These are phyloP conservation scores for Thaleichthys pacificus DNA, from an alignment of 2,797 vertebrate genomes.

Conservation along the genomic window DNA sequence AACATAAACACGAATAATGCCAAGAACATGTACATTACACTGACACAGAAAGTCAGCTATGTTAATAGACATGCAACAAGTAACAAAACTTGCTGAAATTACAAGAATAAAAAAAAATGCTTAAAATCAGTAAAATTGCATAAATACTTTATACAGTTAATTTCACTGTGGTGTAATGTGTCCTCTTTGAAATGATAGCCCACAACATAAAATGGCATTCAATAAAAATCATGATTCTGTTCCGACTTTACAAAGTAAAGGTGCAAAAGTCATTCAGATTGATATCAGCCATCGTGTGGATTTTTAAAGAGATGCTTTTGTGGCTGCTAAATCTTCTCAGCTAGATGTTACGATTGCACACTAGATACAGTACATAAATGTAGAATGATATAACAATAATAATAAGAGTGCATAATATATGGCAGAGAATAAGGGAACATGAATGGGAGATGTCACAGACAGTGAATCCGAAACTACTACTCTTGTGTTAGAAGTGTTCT, in stretches of 20 bases:
- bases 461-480: conserved; percentile 33
- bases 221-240: conserved; percentile 73
- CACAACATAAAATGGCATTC: conserved; percentile 75
- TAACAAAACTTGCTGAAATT: conserved; percentile 98
- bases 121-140: conserved; percentile 95
- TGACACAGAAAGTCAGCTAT: conserved; percentile 99
- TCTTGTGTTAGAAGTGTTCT: conserved; percentile 42
- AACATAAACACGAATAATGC: conserved; percentile 58
- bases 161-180: conserved; percentile 83
- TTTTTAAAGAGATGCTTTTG: conserved; percentile 54
- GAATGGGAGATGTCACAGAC: conserved; percentile 18
- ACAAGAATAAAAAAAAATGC: conserved; percentile 90
- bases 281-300: conserved; percentile 76
- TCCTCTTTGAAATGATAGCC: conserved; percentile 81
- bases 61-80: conserved; percentile 99
- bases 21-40: conserved; percentile 91
- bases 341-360: conserved; percentile 78
- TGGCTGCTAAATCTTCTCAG: conserved; percentile 69
- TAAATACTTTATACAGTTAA: conserved; percentile 99
- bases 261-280: conserved; percentile 81
- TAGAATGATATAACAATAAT: conserved; percentile 49
- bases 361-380: conserved; percentile 75
- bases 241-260: conserved; percentile 66
- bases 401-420: conserved; percentile 56
- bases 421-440: conserved; percentile 6